phyloP scores from a whole-genome alignment of 2,797 vertebrate genomes.

The Sebastiscus albofasciatus region DNA sequence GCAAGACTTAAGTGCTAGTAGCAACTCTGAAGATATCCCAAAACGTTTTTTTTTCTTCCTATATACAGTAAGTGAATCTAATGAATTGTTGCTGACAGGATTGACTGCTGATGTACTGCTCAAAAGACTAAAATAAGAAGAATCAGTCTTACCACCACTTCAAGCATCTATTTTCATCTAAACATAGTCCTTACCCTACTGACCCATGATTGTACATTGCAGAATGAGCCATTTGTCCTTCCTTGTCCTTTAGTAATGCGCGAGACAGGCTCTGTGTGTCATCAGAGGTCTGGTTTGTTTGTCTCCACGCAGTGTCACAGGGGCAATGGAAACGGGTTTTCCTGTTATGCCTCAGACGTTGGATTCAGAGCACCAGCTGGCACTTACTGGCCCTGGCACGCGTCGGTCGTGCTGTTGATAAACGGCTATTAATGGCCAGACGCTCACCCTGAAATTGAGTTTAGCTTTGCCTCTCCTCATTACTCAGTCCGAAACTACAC shows the following conservation, averaged over 20 bases:
- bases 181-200: not conserved
- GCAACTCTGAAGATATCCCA: not conserved
- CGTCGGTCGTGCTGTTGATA: slow-evolving; percentile 52
- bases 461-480: slow-evolving; percentile 57
- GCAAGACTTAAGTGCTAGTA: not conserved
- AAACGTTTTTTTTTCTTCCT: not conserved
- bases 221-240: slow-evolving; percentile 21
- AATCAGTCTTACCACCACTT: not conserved
- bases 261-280: not conserved
- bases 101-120: not conserved
- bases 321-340: slow-evolving; percentile 25
- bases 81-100: not conserved
- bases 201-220: slow-evolving; percentile 2
- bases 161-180: not conserved
- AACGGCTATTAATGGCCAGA: slow-evolving; percentile 68
- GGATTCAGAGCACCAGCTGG: slow-evolving; percentile 65
- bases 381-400: slow-evolving; percentile 55
- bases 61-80: not conserved
- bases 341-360: slow-evolving; percentile 26
- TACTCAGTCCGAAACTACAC: slow-evolving; percentile 36
- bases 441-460: slow-evolving; percentile 64
- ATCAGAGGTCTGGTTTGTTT: slow-evolving; percentile 40
- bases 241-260: slow-evolving; percentile 9
- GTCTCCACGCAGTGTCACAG: not conserved
- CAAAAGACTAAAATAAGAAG: not conserved